Conservation (phyloP, 2,888 invertebrate genomes). For the Osmoderma eremita region DNA sequence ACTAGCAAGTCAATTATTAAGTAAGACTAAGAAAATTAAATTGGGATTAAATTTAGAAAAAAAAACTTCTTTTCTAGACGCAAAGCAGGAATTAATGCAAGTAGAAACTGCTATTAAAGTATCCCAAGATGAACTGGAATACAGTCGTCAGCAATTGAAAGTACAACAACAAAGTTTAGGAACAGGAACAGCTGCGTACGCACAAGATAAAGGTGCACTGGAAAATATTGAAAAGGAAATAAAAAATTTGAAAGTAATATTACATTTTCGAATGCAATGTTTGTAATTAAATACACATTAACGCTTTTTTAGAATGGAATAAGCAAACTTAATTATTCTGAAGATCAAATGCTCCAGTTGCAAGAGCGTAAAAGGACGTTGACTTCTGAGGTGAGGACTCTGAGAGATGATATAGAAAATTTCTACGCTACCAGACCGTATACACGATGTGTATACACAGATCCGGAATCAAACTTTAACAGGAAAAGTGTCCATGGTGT, state of each 20-base stretch:
- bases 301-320: slow-evolving; percentile 29
- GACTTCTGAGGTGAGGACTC: slow-evolving; percentile 66
- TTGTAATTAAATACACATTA: slow-evolving; percentile 6
- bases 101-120: slow-evolving; percentile 83
- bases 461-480: slow-evolving; percentile 79
- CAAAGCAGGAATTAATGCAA: slow-evolving; percentile 78
- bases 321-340: slow-evolving; percentile 66
- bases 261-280: not conserved
- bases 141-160: slow-evolving; percentile 71
- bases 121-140: slow-evolving; percentile 77
- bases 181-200: slow-evolving; percentile 73
- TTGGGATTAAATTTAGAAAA: slow-evolving; percentile 2
- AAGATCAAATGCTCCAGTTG: slow-evolving; percentile 69
- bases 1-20: slow-evolving; percentile 88
- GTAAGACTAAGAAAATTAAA: slow-evolving; percentile 59
- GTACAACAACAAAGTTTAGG: slow-evolving; percentile 75
- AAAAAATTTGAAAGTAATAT: slow-evolving; percentile 66
- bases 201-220: slow-evolving; percentile 71
- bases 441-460: slow-evolving; percentile 76
- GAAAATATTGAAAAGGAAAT: slow-evolving; percentile 69
- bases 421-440: slow-evolving; percentile 70
- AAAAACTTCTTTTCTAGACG: slow-evolving; percentile 66
- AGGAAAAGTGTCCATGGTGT: slow-evolving; percentile 76
- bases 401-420: slow-evolving; percentile 69
- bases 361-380: slow-evolving; percentile 66